Evolutionary conservation across 2,113 vertebrate genomes (phyloP).

Genomic region (Poeciliopsis turrubarensis): DNA sequence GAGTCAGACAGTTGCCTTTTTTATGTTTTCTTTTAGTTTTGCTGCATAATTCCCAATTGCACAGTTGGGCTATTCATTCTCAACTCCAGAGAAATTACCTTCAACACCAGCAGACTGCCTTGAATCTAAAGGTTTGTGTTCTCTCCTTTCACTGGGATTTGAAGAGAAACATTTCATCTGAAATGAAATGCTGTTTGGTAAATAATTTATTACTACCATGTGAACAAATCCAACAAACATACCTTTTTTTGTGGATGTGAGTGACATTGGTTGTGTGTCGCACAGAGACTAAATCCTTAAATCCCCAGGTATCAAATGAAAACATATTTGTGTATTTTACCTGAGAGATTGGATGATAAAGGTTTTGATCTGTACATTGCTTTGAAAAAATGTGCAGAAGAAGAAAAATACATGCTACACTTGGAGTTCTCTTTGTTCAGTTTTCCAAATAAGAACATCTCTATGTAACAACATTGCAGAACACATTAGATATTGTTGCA

Average conservation of each 20-base stretch:
- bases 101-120: not conserved
- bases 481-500: slow-evolving; percentile 18
- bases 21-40: not conserved
- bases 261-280: slow-evolving; percentile 18
- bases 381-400: not conserved
- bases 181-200: not conserved
- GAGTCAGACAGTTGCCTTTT: not conserved
- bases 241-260: not conserved
- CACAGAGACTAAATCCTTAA: slow-evolving; percentile 33
- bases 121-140: not conserved
- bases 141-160: not conserved
- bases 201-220: not conserved
- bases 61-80: not conserved
- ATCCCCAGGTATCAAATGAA: too few relatives aligned
- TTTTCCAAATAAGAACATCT: not conserved
- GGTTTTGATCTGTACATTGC: slow-evolving; percentile 13
- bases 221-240: not conserved
- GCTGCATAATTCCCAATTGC: not conserved
- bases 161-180: not conserved
- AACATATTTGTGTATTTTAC: slow-evolving; percentile 40
- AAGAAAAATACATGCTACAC: not conserved
- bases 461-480: not conserved
- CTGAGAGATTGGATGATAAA: slow-evolving; percentile 30
- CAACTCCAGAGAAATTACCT: not conserved
- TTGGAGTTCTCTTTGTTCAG: not conserved